Evolutionary conservation across 2,888 invertebrate species (phyloP).

Genomic region (Pyrrhosoma nymphula): DNA sequence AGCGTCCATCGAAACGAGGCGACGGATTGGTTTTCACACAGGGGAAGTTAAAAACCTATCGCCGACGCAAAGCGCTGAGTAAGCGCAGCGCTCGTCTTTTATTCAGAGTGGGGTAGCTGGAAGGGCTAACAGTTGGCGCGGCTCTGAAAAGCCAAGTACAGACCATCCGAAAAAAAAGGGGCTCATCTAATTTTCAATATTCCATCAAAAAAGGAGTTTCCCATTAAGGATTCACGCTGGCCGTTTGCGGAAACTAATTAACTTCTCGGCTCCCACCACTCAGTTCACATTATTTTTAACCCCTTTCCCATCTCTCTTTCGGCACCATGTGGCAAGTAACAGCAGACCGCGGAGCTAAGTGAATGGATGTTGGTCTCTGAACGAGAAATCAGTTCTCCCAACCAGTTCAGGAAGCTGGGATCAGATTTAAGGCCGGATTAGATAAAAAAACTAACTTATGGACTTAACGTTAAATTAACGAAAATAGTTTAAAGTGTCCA

Average conservation of each 20-base stretch:
- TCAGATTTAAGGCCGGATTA: not conserved
- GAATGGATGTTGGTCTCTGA: not conserved
- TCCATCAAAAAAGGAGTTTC: not conserved
- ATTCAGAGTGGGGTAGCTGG: not conserved
- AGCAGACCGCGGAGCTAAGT: not conserved
- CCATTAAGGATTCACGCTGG: not conserved
- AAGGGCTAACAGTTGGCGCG: not conserved
- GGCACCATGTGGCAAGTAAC: not conserved
- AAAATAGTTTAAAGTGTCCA: no score
- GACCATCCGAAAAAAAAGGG: not conserved
- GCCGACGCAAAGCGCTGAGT: not conserved
- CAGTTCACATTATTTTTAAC: not conserved
- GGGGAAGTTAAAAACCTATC: not conserved
- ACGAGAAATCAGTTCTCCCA: not conserved
- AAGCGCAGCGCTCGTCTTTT: not conserved
- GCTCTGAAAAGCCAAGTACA: not conserved
- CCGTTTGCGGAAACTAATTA: not conserved
- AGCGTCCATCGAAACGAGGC: not conserved
- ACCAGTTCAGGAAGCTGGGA: not conserved
- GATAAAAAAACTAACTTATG: no score
- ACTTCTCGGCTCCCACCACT: not conserved
- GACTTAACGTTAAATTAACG: no score
- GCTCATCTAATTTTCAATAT: conserved; percentile 20
- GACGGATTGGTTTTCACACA: not conserved
- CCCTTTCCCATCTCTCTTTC: not conserved